Evolutionary conservation across 1,140 invertebrate genomes (phyloP).

Genomic region (Pachypsylla venusta): DNA sequence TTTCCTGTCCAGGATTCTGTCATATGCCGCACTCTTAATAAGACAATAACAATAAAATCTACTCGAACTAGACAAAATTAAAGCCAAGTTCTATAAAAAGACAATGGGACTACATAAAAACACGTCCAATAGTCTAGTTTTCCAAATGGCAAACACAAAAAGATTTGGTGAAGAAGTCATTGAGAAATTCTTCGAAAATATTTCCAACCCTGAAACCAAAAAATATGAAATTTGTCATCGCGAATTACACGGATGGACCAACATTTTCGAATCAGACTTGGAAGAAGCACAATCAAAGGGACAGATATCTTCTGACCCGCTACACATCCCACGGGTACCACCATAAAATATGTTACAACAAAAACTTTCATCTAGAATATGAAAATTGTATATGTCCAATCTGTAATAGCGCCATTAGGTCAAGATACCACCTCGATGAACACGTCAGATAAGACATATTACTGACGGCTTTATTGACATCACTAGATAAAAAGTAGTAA

Average conservation of each 20-base stretch:
- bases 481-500: no score
- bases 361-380: not conserved
- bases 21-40: no score
- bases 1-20: no score
- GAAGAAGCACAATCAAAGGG: not conserved
- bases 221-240: not conserved
- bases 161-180: not conserved
- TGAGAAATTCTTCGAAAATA: not conserved
- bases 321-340: not conserved
- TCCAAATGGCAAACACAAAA: not conserved
- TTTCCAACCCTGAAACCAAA: not conserved
- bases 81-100: conserved; percentile 4
- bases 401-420: not conserved
- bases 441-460: no score
- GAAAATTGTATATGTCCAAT: not conserved
- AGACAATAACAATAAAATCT: no score
- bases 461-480: no score
- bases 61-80: conserved; percentile 2
- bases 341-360: not conserved
- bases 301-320: not conserved
- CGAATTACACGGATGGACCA: not conserved
- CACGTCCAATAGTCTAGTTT: not conserved
- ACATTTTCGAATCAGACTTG: not conserved
- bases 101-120: not conserved
- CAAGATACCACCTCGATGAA: not conserved